Conservation (phyloP, 2,113 vertebrate genomes). For the Cinclus mexicanus region DNA sequence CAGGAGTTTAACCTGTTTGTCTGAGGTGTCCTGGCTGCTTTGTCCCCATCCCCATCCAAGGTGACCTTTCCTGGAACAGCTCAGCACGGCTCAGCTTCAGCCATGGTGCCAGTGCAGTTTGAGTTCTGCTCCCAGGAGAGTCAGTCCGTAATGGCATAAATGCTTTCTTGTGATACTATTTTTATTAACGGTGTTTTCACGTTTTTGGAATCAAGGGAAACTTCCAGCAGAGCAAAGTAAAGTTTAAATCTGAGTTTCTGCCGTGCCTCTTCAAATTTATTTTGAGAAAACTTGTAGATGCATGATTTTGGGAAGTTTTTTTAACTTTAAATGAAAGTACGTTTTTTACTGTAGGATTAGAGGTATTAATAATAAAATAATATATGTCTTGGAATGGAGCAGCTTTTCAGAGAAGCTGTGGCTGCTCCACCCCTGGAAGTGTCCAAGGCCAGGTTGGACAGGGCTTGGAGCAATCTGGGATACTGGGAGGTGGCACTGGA, state of each 20-base stretch:
- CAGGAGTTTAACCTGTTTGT: background rate
- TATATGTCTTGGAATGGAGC: background rate
- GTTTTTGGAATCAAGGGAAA: background rate
- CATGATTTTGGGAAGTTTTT: background rate
- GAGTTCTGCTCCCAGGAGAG: background rate
- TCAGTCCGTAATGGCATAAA: background rate
- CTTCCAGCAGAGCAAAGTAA: background rate
- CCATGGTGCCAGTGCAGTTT: background rate
- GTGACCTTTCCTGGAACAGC: accelerated
- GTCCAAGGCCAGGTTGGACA: accelerated
- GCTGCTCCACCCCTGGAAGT: background rate
- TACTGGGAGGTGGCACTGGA: background rate
- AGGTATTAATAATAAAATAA: background rate
- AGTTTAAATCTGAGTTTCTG: background rate
- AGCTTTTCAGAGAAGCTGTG: background rate
- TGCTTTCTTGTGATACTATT: background rate
- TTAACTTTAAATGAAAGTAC: background rate
- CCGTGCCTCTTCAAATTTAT: background rate
- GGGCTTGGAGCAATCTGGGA: background rate
- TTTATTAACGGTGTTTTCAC: background rate
- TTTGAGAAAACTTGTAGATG: background rate
- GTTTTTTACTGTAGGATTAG: background rate
- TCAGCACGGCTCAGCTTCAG: accelerated
- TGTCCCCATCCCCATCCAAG: accelerated
- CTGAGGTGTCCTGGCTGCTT: background rate